phyloP scores from a whole-genome alignment of 53 echinoderm and acorn worm genomes.

The Paracentrotus lividus region DNA sequence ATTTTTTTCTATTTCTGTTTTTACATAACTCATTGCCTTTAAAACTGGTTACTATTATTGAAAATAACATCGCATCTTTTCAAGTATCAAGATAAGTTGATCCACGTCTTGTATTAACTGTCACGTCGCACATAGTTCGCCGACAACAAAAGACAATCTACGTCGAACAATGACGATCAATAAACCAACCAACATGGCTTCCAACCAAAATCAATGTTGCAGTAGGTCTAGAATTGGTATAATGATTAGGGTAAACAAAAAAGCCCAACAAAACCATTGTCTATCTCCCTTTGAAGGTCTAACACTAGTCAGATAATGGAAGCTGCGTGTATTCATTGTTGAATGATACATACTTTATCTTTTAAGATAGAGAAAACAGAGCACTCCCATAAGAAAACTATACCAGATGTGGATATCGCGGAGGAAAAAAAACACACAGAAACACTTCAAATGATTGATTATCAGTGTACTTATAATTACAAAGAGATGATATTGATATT shows the following conservation, averaged over 20 bases:
- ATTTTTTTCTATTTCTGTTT: too few relatives aligned
- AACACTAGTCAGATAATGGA: slow-evolving; percentile 40
- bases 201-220: slow-evolving; percentile 59
- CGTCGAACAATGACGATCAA: slow-evolving; percentile 27
- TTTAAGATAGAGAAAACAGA: not conserved
- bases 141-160: not conserved
- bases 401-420: not conserved
- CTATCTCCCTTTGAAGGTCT: not conserved
- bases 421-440: not conserved
- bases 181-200: slow-evolving; percentile 6
- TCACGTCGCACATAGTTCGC: not conserved
- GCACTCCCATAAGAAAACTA: not conserved
- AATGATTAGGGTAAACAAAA: slow-evolving; percentile 16
- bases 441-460: not conserved
- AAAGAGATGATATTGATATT: not conserved
- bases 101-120: not conserved
- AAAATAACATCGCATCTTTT: not conserved
- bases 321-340: not conserved
- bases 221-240: slow-evolving; percentile 53
- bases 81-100: slow-evolving; percentile 30
- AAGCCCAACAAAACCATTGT: slow-evolving; percentile 12
- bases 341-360: slow-evolving; percentile 35
- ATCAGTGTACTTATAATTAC: not conserved
- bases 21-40: too few relatives aligned
- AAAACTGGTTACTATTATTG: not conserved